Percentiles rank a stretch among this genome's conserved stretches.
These are phyloP conservation scores for Stictonetta naevosa DNA, from an alignment of 2,113 vertebrate species.

Conservation along the genomic window DNA sequence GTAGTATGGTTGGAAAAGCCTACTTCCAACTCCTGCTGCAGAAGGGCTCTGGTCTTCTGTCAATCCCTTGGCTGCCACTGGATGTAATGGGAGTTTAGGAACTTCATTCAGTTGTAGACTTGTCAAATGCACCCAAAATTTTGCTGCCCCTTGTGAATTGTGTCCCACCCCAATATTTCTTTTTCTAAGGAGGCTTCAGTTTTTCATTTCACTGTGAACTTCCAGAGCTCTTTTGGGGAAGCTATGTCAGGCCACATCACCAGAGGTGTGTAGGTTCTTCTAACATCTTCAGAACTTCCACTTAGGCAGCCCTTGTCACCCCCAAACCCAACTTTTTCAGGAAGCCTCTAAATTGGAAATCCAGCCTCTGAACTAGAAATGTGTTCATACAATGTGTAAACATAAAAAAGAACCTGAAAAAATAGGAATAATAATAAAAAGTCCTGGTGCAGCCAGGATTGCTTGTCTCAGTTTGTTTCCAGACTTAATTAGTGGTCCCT, in stretches of 20 bases:
- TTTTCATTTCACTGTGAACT: background rate
- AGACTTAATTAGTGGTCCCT: background rate
- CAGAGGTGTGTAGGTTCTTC: background rate
- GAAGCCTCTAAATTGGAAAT: background rate
- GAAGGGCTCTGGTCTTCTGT: background rate
- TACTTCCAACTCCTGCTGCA: background rate
- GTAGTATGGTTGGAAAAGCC: background rate
- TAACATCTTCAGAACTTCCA: background rate
- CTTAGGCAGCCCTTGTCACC: accelerated
- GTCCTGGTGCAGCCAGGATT: accelerated
- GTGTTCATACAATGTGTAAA: background rate
- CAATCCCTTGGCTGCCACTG: background rate
- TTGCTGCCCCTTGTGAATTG: background rate
- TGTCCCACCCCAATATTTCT: background rate
- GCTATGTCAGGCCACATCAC: background rate
- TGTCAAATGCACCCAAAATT: background rate
- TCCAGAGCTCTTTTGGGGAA: background rate
- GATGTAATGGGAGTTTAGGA: background rate
- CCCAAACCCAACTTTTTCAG: background rate
- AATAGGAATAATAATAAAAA: background rate
- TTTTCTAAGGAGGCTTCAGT: background rate
- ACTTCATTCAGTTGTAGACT: background rate
- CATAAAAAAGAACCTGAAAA: background rate
- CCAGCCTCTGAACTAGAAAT: background rate
- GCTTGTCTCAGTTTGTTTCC: background rate